Evolutionary conservation across 2,797 vertebrate species (phyloP).

Genomic region (Syncerus caffer): DNA sequence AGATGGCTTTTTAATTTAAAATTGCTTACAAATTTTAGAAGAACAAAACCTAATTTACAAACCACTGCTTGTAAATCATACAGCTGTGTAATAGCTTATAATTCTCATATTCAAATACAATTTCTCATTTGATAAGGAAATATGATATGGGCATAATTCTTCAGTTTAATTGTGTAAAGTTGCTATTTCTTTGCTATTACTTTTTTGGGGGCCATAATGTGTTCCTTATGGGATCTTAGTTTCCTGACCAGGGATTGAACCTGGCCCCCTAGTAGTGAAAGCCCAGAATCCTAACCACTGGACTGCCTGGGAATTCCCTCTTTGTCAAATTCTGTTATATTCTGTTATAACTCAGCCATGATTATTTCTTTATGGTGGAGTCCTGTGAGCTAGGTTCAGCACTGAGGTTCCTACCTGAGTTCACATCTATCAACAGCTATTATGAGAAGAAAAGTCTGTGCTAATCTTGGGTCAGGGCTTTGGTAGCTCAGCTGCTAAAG

Average conservation of each 20-base stretch:
- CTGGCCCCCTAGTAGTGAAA: background rate
- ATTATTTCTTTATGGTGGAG: background rate
- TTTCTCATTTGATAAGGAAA: slow-evolving; percentile 42
- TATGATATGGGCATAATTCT: background rate
- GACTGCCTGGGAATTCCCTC: background rate
- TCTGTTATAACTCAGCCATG: background rate
- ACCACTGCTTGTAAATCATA: background rate
- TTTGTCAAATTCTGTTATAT: background rate
- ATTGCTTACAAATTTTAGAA: slow-evolving; percentile 31
- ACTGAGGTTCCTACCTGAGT: background rate
- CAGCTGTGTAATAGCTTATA: background rate
- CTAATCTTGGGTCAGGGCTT: background rate
- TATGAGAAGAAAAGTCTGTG: background rate
- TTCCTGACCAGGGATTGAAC: background rate
- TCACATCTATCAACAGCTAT: background rate
- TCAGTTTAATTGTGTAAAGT: background rate
- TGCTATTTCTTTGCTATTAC: background rate
- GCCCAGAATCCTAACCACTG: background rate
- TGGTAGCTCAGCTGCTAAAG: background rate
- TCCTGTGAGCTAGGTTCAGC: background rate
- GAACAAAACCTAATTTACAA: slow-evolving; percentile 1
- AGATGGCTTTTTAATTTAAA: slow-evolving; percentile 24
- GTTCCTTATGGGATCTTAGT: background rate
- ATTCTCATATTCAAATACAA: background rate
- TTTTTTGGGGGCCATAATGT: background rate